phyloP scores from a whole-genome alignment of 2,797 vertebrate species.

The Prionace glauca region DNA sequence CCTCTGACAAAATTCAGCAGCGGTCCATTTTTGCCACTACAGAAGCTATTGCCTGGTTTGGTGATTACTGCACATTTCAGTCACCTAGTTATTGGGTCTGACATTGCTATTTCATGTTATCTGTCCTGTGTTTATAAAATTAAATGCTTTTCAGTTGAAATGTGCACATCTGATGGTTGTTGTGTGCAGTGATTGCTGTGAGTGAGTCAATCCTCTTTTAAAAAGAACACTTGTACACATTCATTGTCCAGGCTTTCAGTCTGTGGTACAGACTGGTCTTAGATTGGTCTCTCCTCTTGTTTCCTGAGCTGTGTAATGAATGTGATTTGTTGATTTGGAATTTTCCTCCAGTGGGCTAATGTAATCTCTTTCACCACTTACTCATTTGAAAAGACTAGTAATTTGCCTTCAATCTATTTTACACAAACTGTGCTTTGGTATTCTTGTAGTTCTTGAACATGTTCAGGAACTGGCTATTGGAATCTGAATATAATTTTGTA shows the following conservation, averaged over 20 bases:
- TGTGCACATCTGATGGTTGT: not conserved
- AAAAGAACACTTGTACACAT: not conserved
- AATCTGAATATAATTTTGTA: not conserved
- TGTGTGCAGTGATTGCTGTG: not conserved
- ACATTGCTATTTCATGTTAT: not conserved
- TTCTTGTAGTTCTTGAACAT: not conserved
- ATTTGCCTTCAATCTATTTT: not conserved
- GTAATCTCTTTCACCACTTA: too few relatives aligned
- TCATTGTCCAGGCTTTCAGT: not conserved
- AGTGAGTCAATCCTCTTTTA: not conserved
- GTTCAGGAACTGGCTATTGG: not conserved
- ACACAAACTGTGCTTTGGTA: not conserved
- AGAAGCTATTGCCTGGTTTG: too few relatives aligned
- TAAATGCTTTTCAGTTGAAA: not conserved
- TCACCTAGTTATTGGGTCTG: not conserved
- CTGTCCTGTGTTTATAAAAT: not conserved
- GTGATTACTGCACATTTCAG: too few relatives aligned
- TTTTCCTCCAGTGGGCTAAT: not conserved
- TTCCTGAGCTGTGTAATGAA: not conserved
- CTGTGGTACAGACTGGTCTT: not conserved
- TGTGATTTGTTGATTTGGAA: not conserved
- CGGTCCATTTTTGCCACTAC: too few relatives aligned
- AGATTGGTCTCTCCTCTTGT: too few relatives aligned
- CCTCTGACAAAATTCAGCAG: too few relatives aligned
- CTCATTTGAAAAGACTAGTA: not conserved